phyloP scores from a whole-genome alignment of 2,888 invertebrate genomes.

The Ptilodon capucinus region DNA sequence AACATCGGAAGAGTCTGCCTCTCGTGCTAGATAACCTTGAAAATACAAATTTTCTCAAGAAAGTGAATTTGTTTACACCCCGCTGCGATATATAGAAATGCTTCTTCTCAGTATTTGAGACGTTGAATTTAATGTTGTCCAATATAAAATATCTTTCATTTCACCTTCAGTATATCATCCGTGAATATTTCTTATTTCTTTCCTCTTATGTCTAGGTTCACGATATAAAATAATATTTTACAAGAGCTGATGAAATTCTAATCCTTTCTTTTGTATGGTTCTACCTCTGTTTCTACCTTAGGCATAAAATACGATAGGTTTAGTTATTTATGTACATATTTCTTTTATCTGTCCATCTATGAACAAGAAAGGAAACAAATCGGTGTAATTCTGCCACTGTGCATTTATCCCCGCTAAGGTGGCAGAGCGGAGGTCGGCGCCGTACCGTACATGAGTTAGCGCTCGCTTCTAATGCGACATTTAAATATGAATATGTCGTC shows the following conservation, averaged over 20 bases:
- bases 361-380: not conserved
- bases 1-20: conserved; percentile 41
- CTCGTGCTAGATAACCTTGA: conserved; percentile 57
- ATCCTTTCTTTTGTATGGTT: conserved; percentile 50
- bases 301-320: no score
- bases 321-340: not conserved
- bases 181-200: not conserved
- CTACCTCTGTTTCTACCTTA: conserved; percentile 15
- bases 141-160: not conserved
- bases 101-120: conserved; percentile 14
- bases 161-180: not conserved
- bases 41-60: conserved; percentile 56
- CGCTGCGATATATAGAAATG: conserved; percentile 23
- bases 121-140: conserved; percentile 10
- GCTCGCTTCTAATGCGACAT: conserved; percentile 61
- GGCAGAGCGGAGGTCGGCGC: conserved; percentile 28
- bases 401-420: conserved; percentile 36
- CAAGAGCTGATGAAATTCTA: conserved; percentile 47
- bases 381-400: conserved; percentile 27
- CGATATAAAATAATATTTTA: conserved; percentile 16
- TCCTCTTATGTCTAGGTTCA: not conserved
- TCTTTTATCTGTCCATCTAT: not conserved
- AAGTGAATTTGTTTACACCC: conserved; percentile 57
- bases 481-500: conserved; percentile 78
- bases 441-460: conserved; percentile 56